phyloP scores from a whole-genome alignment of 1,140 invertebrate genomes.

The Magallana ariakensis region DNA sequence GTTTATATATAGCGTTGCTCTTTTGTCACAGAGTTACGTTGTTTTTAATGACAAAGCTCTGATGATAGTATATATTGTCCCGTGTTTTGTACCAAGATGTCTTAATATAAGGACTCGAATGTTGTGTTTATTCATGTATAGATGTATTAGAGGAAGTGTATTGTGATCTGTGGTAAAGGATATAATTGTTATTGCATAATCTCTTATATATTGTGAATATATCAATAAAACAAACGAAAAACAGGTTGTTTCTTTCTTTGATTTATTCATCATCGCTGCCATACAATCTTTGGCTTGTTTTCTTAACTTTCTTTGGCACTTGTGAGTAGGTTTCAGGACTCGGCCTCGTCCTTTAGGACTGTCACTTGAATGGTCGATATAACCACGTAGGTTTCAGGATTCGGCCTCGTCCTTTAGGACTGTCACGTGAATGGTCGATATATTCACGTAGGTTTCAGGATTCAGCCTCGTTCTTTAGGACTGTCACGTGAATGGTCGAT shows the following conservation, averaged over 20 bases:
- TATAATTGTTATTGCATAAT: not conserved
- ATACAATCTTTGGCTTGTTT: too few species aligned
- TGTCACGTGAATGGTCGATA: too few species aligned
- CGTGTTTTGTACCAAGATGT: not conserved
- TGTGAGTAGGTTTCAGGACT: not conserved
- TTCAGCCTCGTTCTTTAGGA: constrained; percentile 2
- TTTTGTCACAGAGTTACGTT: too few species aligned
- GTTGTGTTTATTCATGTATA: not conserved
- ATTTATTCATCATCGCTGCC: too few species aligned
- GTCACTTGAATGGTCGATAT: constrained; percentile 48
- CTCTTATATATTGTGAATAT: constrained; percentile 20
- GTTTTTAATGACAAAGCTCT: too few species aligned
- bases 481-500: too few species aligned
- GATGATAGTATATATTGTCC: not conserved
- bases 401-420: constrained; percentile 5
- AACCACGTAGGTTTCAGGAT: not conserved
- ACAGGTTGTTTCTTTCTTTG: too few species aligned
- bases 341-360: constrained; percentile 4
- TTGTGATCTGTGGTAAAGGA: not conserved
- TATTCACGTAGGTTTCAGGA: not conserved
- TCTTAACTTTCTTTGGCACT: too few species aligned
- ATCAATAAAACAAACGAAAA: not conserved
- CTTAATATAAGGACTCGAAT: too few species aligned
- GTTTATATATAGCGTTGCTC: too few species aligned
- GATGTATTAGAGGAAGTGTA: not conserved